phyloP scores from a whole-genome alignment of 2,888 invertebrate genomes.

The Mechanitis mazaeus region DNA sequence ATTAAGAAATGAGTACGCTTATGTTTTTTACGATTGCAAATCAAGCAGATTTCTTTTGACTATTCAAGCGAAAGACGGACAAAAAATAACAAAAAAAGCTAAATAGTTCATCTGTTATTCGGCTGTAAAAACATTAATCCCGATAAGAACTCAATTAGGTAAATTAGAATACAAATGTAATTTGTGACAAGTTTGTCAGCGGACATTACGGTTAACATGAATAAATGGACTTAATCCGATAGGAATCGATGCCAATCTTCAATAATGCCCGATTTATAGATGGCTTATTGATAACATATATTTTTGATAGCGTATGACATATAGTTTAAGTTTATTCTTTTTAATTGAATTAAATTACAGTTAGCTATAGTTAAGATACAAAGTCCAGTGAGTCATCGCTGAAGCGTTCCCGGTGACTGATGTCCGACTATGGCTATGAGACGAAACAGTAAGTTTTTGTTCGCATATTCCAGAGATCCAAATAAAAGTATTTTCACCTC shows the following conservation, averaged over 20 bases:
- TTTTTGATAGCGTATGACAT: conserved; percentile 3
- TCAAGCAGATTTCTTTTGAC: neutral
- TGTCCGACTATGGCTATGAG: too few species aligned
- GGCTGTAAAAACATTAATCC: conserved; percentile 22
- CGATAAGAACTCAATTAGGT: conserved; percentile 37
- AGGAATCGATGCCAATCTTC: conserved; percentile 31
- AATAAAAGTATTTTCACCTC: too few species aligned
- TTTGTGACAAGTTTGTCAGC: conserved; percentile 41
- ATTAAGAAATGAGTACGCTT: neutral
- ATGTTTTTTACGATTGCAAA: neutral
- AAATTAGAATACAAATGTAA: conserved; percentile 40
- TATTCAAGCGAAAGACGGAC: neutral
- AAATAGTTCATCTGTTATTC: conserved; percentile 36
- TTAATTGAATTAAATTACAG: neutral
- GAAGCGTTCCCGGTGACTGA: too few species aligned
- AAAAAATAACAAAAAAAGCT: conserved; percentile 23
- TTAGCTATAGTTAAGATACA: too few species aligned
- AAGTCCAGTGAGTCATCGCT: too few species aligned
- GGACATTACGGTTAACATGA: conserved; percentile 49
- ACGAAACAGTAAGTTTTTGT: too few species aligned
- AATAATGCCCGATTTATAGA: conserved; percentile 10
- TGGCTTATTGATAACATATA: conserved; percentile 11
- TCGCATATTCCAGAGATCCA: too few species aligned
- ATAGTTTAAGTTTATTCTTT: neutral
- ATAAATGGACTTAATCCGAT: conserved; percentile 45